phyloP scores from a whole-genome alignment of 2,888 invertebrate species.

The Baccha elongata region DNA sequence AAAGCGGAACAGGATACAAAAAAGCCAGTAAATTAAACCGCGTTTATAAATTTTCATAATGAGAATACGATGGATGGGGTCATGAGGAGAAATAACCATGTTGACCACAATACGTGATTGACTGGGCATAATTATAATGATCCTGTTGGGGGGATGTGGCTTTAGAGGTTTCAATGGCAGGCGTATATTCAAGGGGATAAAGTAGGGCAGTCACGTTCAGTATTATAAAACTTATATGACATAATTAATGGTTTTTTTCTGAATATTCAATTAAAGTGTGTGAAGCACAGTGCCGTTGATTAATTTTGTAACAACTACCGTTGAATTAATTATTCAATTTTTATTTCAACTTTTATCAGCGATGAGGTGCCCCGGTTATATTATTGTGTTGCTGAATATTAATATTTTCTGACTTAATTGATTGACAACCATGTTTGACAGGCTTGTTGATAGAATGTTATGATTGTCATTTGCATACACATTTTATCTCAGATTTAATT shows the following conservation, averaged over 20 bases:
- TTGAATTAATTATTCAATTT: constrained; percentile 49
- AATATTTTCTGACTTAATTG: constrained; percentile 36
- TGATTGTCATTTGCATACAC: constrained; percentile 24
- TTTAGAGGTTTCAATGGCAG: constrained; percentile 14
- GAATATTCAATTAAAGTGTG: constrained; percentile 30
- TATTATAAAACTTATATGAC: constrained; percentile 29
- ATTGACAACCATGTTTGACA: constrained; percentile 49
- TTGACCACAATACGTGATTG: constrained; percentile 67
- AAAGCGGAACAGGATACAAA: constrained; percentile 32
- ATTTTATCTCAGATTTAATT: constrained; percentile 18
- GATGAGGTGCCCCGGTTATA: not conserved
- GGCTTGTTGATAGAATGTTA: constrained; percentile 34
- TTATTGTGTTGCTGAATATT: constrained; percentile 32
- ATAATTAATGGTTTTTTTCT: constrained; percentile 40
- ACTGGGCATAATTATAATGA: constrained; percentile 59
- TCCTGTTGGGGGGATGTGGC: constrained; percentile 6
- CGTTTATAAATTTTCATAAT: constrained; percentile 34
- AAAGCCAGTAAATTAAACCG: constrained; percentile 24
- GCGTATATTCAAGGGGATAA: too few species aligned
- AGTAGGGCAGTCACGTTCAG: constrained; percentile 29
- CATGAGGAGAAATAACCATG: constrained; percentile 37
- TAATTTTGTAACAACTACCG: constrained; percentile 48
- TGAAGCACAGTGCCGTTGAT: constrained; percentile 14
- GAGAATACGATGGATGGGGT: constrained; percentile 13
- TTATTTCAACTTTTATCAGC: constrained; percentile 36